A percentile compares a stretch with the other conserved stretches of the same genome.
These are phyloP conservation scores for Macropus fuliginosus DNA, from an alignment of 2,797 vertebrate genomes.

Conservation along the genomic window DNA sequence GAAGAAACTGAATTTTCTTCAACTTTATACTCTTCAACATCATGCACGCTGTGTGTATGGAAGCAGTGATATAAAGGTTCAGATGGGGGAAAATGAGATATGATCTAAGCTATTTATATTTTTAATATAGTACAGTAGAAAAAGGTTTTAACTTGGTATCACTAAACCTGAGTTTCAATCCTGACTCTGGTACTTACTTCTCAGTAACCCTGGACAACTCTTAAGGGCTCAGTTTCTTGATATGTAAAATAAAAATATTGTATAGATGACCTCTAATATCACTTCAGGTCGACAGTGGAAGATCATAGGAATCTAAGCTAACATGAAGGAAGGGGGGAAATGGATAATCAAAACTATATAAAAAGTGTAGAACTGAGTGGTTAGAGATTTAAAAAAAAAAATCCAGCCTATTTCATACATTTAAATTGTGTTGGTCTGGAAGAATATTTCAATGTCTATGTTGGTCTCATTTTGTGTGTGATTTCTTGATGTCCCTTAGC, in stretches of 20 bases:
- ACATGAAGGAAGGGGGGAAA: neutral
- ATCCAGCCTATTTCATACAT: neutral
- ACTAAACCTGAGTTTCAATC: neutral
- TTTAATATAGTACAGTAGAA: neutral
- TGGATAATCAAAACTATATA: neutral
- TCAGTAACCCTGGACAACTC: neutral
- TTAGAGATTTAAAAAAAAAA: neutral
- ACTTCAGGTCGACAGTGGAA: neutral
- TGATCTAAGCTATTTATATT: no score
- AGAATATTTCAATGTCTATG: neutral
- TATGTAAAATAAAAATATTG: neutral
- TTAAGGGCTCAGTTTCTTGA: neutral
- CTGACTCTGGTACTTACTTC: neutral
- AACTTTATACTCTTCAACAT: neutral
- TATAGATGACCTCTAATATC: neutral
- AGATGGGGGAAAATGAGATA: neutral
- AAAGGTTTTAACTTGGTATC: neutral
- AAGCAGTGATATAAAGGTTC: neutral
- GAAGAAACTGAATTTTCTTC: neutral
- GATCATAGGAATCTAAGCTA: neutral
- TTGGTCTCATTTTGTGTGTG: neutral
- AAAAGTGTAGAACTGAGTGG: neutral
- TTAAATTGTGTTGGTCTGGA: neutral
- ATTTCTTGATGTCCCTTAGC: neutral
- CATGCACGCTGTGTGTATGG: neutral